phyloP scores from a whole-genome alignment of 2,113 vertebrate genomes.

The Hippocampus guttulatus region DNA sequence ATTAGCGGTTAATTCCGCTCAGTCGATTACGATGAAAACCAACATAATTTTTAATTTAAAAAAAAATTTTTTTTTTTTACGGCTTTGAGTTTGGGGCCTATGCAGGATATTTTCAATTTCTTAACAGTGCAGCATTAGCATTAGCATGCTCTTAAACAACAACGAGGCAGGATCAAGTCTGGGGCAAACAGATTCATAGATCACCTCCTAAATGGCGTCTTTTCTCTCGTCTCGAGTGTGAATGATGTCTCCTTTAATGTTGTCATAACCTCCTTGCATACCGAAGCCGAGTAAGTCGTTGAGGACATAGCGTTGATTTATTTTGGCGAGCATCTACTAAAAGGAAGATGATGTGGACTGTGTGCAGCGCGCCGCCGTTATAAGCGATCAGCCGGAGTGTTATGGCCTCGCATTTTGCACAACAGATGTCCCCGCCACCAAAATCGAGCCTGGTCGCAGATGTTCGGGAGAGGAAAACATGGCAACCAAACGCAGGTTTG shows the following conservation, averaged over 20 bases:
- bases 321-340: neutral
- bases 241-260: neutral
- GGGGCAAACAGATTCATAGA: constrained; percentile 3
- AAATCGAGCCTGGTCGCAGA: constrained; percentile 52
- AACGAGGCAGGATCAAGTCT: constrained; percentile 4
- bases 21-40: too few species aligned
- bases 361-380: constrained; percentile 14
- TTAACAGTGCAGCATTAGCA: neutral
- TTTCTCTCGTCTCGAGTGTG: neutral
- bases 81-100: neutral
- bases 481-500: constrained; percentile 28
- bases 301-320: neutral
- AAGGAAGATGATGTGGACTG: constrained; percentile 5
- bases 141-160: neutral
- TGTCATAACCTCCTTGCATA: neutral
- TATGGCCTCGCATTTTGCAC: constrained; percentile 24
- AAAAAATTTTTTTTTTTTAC: too few species aligned
- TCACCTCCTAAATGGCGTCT: constrained; percentile 2
- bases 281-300: neutral
- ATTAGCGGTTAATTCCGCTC: too few species aligned
- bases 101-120: neutral
- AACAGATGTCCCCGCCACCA: constrained; percentile 45
- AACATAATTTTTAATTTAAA: too few species aligned
- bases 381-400: constrained; percentile 35
- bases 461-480: constrained; percentile 53